Evolutionary conservation across 2,797 vertebrate genomes (phyloP), one percentile per base, ranked within the genome.

Genomic region (Australoheros facetus): DNA sequence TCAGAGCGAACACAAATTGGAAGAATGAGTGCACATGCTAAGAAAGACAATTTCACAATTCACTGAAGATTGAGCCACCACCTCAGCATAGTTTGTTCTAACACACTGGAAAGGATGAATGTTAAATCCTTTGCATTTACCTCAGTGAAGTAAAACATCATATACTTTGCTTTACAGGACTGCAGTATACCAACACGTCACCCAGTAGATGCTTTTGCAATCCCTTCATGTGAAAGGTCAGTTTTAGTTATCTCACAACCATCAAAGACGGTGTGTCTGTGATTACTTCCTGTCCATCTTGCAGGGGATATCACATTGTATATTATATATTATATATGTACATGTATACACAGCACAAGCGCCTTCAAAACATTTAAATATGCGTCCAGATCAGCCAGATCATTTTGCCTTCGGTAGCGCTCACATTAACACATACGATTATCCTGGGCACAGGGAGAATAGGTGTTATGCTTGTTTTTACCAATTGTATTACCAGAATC

Each of bases 391-490:
- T 88, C 80, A 73, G 55, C 75, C 64, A 83, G 26, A 84, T 85
- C 69, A 80, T 73, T 76, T 51, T 21, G 42, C 60, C 37, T 73
- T 82, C 77, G 81, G 51, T 72, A 34, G 42, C 7, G 10, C 56
- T 78, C 71, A 76, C 66, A 80, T 85, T 86, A 92, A 89, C 89
- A 88, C 73, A 90, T 83, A 58, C 14, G 72, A 91, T 86, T 81
- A 83, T 76, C 88, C 56, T 85, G 77, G 81, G 30, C 76, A 86
- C 69, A 81, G 75, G 59, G 79, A 83, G 92, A 89, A 88, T 53
- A 81, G 75, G 71, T 69, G 88, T 89, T 72, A 74, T 56, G 79
- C 57, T 87, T 84, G 85, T 90, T 88, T 88, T 86, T 85, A 76
- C 74, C 75, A 62, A 75, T 23, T 34, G 26, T 70, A 85, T 89